Percentiles rank a stretch among this genome's conserved stretches.
phyloP scores from a whole-genome alignment of 2,113 vertebrate genomes.

The Coryphaenoides rupestris region DNA sequence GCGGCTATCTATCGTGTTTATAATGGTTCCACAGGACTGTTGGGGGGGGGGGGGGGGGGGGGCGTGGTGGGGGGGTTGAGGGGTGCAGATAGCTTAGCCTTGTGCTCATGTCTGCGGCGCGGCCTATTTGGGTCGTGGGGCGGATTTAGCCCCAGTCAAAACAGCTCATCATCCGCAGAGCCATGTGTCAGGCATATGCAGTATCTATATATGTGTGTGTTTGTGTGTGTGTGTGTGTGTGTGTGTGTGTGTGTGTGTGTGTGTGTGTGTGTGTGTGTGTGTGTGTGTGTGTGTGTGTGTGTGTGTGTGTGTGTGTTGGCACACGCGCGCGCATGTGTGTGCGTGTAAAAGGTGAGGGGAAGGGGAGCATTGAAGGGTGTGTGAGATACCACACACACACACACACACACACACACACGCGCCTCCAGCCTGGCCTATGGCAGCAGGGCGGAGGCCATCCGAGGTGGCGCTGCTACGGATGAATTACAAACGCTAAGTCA shows the following conservation, averaged over 20 bases:
- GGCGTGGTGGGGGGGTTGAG: too few relatives aligned
- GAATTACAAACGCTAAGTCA: too few relatives aligned
- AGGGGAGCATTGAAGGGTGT: not conserved
- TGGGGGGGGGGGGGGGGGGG: constrained; percentile 21
- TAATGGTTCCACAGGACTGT: constrained; percentile 24
- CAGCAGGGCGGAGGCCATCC: not conserved
- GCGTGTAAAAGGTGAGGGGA: constrained; percentile 1
- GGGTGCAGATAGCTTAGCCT: constrained; percentile 29
- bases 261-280: constrained; percentile 13
- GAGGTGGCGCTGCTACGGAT: not conserved
- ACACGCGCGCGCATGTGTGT: constrained; percentile 4
- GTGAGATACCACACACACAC: too few relatives aligned
- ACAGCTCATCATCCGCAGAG: constrained; percentile 39
- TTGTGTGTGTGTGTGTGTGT: constrained; percentile 8
- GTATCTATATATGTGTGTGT: constrained; percentile 5
- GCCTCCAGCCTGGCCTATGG: too few relatives aligned
- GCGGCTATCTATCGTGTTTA: constrained; percentile 14
- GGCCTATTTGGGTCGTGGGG: constrained; percentile 32
- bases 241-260: constrained; percentile 29
- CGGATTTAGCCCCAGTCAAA: constrained; percentile 54
- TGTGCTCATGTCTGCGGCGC: constrained; percentile 36
- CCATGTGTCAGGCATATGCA: constrained; percentile 34
- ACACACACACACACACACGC: too few relatives aligned
- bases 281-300: constrained; percentile 19
- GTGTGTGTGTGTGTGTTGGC: constrained; percentile 30